Base-by-base conservation (phyloP, 2,797 vertebrate species). In the Simalia tracyae region DNA sequence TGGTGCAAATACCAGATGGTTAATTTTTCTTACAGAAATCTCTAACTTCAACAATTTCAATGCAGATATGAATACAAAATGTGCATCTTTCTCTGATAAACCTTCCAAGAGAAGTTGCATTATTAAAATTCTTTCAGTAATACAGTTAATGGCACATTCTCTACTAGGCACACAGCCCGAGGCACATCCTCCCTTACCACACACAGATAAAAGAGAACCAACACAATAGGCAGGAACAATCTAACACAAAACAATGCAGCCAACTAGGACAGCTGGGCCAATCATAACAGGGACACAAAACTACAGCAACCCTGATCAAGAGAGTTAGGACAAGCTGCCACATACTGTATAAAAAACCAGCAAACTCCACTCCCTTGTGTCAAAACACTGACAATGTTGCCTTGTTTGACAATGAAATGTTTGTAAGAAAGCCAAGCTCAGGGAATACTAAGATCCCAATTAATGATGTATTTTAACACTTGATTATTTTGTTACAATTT, bases 1-100 rank as follows among this genome's bases (percentile, higher is more conserved):
- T 0, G 12, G 87, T 36, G 72, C 46, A 95, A 96, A 93, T 93
- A 64, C 31, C 64, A 90, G 63, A 88, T 31, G 86, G 84, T 11
- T 88, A 56, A 94, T 64, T 90, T 90, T 88, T 8, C 17, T 87
- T 46, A 66, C n/a, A 50, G 24, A 84, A 28, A 50, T 31, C 26
- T 72, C 12, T 50, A 60, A 3, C 31, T 31, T 42, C 42, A 92
- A 76, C 42, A 84, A n/a, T 31, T 92, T 46, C 59, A 63, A 8
- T 54, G 7, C 11, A 81, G 22, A 66, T n/a, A 61, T 4, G 5
- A 86, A 76, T 92, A 46, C 19, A 26, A 64, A 22, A 88, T 9
- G 42, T 54, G 66, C 24, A 57, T 36, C 22, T 36, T 89, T 89
- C 17, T 42, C 7, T 60, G 12, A 84, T 46, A 50, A 54, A 89